Evolutionary conservation across 30 jellyfish, hydroid and myxozoan species (phyloP).

Genomic region (Nemopilema nomurai): DNA sequence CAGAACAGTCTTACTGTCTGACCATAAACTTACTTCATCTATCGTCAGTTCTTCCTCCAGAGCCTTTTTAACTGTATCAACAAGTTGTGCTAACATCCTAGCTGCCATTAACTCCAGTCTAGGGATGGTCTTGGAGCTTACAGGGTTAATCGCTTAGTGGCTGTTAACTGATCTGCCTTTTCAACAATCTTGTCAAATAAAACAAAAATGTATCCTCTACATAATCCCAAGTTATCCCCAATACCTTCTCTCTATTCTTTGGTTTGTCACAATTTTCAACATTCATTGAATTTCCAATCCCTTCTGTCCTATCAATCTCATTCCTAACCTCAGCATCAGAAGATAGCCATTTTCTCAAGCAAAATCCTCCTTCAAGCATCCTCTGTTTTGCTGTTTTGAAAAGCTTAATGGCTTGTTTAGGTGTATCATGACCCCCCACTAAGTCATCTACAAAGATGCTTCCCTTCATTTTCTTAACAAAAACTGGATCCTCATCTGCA

Average conservation of each 20-base stretch:
- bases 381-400: slow-evolving; percentile 6
- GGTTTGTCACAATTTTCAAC: background rate
- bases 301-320: background rate
- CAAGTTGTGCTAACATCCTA: background rate
- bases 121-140: background rate
- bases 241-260: background rate
- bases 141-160: slow-evolving; percentile 8
- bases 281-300: background rate
- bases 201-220: background rate
- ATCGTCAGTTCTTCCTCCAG: background rate
- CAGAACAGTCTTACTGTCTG: background rate
- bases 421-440: slow-evolving; percentile 4
- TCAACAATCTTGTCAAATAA: too few relatives aligned
- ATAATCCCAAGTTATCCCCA: slow-evolving; percentile 20
- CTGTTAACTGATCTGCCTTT: background rate
- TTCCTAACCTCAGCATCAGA: background rate
- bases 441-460: slow-evolving; percentile 36
- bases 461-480: slow-evolving; percentile 11
- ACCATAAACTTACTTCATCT: background rate
- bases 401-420: slow-evolving; percentile 19
- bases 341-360: slow-evolving; percentile 3
- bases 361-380: slow-evolving; percentile 19
- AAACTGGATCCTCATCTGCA: slow-evolving; percentile 13
- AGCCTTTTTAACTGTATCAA: background rate
- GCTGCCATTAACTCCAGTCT: slow-evolving; percentile 14